Base-by-base conservation (phyloP, 2,888 invertebrate genomes). In the Nycteola revayana region DNA sequence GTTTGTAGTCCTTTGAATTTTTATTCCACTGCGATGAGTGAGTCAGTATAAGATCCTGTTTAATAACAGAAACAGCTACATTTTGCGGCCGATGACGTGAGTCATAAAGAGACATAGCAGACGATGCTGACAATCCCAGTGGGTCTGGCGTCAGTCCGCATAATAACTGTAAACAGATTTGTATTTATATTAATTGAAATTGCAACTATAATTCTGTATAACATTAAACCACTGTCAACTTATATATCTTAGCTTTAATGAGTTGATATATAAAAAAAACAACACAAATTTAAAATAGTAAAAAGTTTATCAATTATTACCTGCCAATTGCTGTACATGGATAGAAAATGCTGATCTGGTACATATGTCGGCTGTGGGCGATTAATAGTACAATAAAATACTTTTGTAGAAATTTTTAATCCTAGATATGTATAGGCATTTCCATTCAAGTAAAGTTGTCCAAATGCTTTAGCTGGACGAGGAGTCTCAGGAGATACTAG, bases 251-350 rank as follows among this genome's bases (percentile, higher is more conserved):
- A n/a, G n/a, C n/a, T n/a, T n/a, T n/a, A n/a, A n/a, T n/a, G n/a
- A n/a, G n/a, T n/a, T n/a, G n/a, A n/a, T n/a, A n/a, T n/a, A n/a
- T n/a, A n/a, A n/a, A n/a, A n/a, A n/a, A n/a, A n/a, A n/a, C n/a
- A n/a, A n/a, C n/a, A n/a, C n/a, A n/a, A n/a, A n/a, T n/a, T n/a
- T n/a, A n/a, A n/a, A n/a, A n/a, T n/a, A n/a, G n/a, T n/a, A n/a
- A n/a, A n/a, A n/a, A n/a, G n/a, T n/a, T n/a, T n/a, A n/a, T n/a
- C n/a, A n/a, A n/a, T n/a, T 65, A 60, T 90, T 71, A 94, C 93
- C 88, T 94, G 94, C 96, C 98, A 98, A 74, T 98, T 97, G 32
- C 97, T 97, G 75, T 98, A 98, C 98, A 98, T 98, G 24, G 98
- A 98, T 32, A 98, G 84, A 60, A 95, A 95, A 66, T 95, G 95